Base-by-base conservation (phyloP, 2,888 invertebrate species). In the Dioctria linearis region DNA sequence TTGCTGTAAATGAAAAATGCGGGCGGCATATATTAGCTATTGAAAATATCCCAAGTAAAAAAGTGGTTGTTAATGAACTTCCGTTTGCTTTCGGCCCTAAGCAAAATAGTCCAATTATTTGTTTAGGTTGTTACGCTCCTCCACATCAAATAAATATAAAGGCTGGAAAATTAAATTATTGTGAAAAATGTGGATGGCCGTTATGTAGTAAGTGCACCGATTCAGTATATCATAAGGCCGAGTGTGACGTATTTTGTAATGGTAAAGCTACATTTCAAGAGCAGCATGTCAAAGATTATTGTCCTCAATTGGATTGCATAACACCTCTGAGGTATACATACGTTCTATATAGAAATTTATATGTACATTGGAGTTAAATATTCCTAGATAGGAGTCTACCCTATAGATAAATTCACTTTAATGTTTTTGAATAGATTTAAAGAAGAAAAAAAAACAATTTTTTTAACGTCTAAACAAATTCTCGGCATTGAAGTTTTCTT, bases 21-120 rank as follows among this genome's bases (percentile, higher is more conserved):
- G 95, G 95, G 71, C 92, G 95, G 81, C 94, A 93, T 87, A 91
- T 94, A 82, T 91, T 94, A 3, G 93, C 95, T 4, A 90, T 90
- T 61, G 92, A 92, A 84, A 90, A 93, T 86, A 90, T 96, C 83
- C 90, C 91, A 80, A 88, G 92, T n/a, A 95, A 95, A 0, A 94
- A 95, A 84, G 87, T 93, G 80, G 92, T 96, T 82, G 91, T 95
- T 84, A 90, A 91, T 57, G 95, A 95, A 86, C 86, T 89, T 49
- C 95, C 96, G 2, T 93, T 95, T 85, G 92, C 92, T 6, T 91
- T 93, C 83, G 96, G 96, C 43, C 96, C 96, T 1, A 96, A 96
- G 90, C 91, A 93, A 85, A 93, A 93, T 85, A 91, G 92, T 78
- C 91, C 91, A 4, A 93, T 94, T 3, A 88, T 95, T 8, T 96